Conservation (phyloP, 2,797 vertebrate genomes). For the Rhabdophis nuchalis region DNA sequence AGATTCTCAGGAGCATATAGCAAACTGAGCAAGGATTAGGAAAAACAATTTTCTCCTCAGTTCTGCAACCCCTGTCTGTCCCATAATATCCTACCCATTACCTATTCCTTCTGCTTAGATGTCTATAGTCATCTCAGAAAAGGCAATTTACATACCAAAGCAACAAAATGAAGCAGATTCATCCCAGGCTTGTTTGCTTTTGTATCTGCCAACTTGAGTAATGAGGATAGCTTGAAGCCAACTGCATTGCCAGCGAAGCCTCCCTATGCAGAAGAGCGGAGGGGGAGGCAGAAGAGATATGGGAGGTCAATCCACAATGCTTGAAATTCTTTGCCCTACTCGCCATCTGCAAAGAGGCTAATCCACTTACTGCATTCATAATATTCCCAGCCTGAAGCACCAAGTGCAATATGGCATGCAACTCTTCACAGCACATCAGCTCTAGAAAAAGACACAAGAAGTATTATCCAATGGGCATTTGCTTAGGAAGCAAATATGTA, state of each 20-base stretch:
- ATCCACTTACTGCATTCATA: constrained; percentile 92
- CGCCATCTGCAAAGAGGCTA: neutral
- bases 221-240: constrained; percentile 94
- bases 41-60: constrained; percentile 6
- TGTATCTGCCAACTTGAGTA: constrained; percentile 94
- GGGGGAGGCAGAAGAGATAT: constrained; percentile 41
- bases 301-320: constrained; percentile 26
- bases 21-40: constrained; percentile 5
- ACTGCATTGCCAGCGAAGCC: constrained; percentile 96
- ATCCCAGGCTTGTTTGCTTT: constrained; percentile 98
- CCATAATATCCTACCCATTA: neutral
- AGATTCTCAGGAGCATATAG: constrained; percentile 26
- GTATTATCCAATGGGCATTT: constrained; percentile 34
- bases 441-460: constrained; percentile 72
- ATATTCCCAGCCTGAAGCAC: constrained; percentile 98
- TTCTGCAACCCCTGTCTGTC: neutral
- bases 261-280: constrained; percentile 73
- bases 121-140: constrained; percentile 3
- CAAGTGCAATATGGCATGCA: constrained; percentile 93
- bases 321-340: neutral
- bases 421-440: constrained; percentile 90
- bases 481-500: neutral
- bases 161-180: constrained; percentile 97
- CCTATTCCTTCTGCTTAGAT: neutral
- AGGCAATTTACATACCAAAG: constrained; percentile 79